Conservation (phyloP, 2,113 vertebrate species). For the Kobus ellipsiprymnus region DNA sequence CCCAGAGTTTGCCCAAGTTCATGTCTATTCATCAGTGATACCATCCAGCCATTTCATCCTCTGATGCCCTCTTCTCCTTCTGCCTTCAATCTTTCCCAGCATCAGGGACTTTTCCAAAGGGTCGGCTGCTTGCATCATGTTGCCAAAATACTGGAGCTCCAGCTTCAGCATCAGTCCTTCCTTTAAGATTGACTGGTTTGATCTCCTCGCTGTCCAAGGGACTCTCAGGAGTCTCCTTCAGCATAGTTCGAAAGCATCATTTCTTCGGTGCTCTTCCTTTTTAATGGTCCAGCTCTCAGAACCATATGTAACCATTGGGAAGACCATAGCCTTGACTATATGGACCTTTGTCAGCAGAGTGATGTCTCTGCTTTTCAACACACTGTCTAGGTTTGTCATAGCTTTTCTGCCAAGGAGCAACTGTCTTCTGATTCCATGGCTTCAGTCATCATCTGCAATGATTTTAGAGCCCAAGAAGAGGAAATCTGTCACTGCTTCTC, state of each 20-base stretch:
- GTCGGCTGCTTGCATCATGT: fast-evolving
- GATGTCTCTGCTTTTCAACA: background rate
- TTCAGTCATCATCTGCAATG: background rate
- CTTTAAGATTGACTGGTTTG: background rate
- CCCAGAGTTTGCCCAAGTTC: background rate
- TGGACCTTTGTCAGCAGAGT: background rate
- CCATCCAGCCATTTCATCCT: background rate
- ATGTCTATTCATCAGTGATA: background rate
- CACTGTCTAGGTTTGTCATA: background rate
- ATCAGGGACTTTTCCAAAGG: background rate
- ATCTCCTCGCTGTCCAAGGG: background rate
- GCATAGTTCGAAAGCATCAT: background rate
- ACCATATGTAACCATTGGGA: background rate
- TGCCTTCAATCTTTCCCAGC: background rate
- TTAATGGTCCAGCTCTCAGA: background rate
- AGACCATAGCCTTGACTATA: background rate
- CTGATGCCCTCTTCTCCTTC: background rate
- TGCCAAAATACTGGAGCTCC: background rate
- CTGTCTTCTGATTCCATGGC: background rate
- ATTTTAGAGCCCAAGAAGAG: background rate
- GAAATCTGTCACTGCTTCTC: background rate
- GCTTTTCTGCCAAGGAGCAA: background rate
- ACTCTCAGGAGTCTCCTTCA: background rate
- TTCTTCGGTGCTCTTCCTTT: background rate
- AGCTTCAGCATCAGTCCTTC: background rate